phyloP scores from a whole-genome alignment of 1,140 invertebrate genomes.

The Trichonephila clavata region DNA sequence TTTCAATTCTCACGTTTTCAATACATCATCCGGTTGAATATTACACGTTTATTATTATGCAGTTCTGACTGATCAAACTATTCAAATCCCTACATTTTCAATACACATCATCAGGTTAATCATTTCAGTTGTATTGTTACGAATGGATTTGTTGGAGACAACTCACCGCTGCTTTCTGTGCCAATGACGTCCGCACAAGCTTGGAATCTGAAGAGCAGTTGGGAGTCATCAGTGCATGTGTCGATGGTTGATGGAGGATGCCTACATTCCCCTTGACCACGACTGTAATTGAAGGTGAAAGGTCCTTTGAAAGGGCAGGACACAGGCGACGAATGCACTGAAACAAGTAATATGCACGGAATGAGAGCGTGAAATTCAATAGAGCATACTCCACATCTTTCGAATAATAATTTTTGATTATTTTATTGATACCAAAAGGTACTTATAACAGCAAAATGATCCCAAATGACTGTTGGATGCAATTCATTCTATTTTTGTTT shows the following conservation, averaged over 20 bases:
- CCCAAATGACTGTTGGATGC: too few species aligned
- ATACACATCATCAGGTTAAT: background rate
- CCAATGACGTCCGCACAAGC: slow-evolving; percentile 93
- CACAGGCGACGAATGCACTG: slow-evolving; percentile 78
- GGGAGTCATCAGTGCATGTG: slow-evolving; percentile 89
- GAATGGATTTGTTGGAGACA: background rate
- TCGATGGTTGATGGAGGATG: slow-evolving; percentile 89
- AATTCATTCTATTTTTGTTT: too few species aligned
- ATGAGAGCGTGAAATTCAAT: slow-evolving; percentile 32
- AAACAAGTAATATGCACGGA: slow-evolving; percentile 44
- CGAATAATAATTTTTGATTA: too few species aligned
- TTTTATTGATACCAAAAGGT: too few species aligned
- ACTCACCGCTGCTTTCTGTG: slow-evolving; percentile 83
- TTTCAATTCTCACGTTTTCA: background rate
- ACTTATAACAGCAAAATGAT: too few species aligned
- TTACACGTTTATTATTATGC: background rate
- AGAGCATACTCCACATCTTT: background rate
- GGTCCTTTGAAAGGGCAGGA: slow-evolving; percentile 83
- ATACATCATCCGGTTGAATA: background rate
- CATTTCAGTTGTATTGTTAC: background rate
- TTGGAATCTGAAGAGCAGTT: slow-evolving; percentile 92
- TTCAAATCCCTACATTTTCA: background rate
- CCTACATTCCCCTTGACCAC: slow-evolving; percentile 87
- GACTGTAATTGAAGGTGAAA: slow-evolving; percentile 89
- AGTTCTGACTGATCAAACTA: too few species aligned